A percentile compares a stretch with the other conserved stretches of the same genome.
These are phyloP conservation scores for Nymphalis io DNA, from an alignment of 1,140 invertebrate species.

Conservation along the genomic window DNA sequence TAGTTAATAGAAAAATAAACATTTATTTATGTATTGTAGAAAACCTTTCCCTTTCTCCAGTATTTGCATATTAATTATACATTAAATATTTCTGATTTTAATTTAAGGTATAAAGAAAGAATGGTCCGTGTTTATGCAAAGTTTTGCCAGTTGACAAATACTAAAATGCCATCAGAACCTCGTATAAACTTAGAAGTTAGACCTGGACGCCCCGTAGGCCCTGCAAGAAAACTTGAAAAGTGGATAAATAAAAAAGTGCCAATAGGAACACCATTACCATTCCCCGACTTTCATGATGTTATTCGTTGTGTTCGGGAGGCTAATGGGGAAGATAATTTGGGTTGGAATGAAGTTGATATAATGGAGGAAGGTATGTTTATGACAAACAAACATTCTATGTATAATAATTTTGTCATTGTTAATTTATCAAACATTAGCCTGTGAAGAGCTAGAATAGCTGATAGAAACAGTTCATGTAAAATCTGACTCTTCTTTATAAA, in stretches of 20 bases:
- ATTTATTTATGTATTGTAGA: too few relatives aligned
- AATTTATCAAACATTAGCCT: too few relatives aligned
- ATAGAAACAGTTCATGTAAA: too few relatives aligned
- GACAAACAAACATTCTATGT: not conserved
- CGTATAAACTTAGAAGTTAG: slow-evolving; percentile 60
- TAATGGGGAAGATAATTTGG: slow-evolving; percentile 63
- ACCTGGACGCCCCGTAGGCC: slow-evolving; percentile 56
- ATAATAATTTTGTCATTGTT: too few relatives aligned
- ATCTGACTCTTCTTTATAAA: too few relatives aligned
- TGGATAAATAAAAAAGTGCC: slow-evolving; percentile 73
- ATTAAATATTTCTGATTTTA: slow-evolving; percentile 20
- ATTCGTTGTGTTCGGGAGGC: slow-evolving; percentile 65
- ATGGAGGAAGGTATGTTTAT: slow-evolving; percentile 68
- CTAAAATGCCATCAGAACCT: slow-evolving; percentile 73
- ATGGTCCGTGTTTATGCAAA: slow-evolving; percentile 68
- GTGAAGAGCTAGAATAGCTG: too few relatives aligned
- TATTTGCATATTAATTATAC: too few relatives aligned
- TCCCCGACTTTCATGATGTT: slow-evolving; percentile 75
- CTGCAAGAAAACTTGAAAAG: slow-evolving; percentile 61
- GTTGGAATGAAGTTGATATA: slow-evolving; percentile 67
- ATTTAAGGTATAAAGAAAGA: slow-evolving; percentile 70
- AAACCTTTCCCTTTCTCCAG: too few relatives aligned
- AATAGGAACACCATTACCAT: slow-evolving; percentile 64
- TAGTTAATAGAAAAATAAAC: too few relatives aligned
- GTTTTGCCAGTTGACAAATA: slow-evolving; percentile 70